Evolutionary conservation across 2,797 vertebrate genomes (phyloP).

Genomic region (Chromis chromis): DNA sequence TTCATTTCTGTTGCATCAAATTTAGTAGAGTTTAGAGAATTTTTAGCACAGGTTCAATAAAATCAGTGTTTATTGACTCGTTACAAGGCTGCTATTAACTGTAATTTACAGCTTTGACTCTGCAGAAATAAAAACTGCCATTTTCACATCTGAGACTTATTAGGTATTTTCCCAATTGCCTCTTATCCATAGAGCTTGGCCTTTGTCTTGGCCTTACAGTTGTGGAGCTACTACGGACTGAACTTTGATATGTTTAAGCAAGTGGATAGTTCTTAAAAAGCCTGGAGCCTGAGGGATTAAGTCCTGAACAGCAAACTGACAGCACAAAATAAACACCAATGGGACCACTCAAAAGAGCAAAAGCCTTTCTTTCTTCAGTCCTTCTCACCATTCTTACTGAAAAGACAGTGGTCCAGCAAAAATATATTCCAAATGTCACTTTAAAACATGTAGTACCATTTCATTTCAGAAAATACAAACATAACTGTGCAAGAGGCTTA

Average conservation of each 20-base stretch:
- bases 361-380: neutral
- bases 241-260: constrained; percentile 1
- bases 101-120: neutral
- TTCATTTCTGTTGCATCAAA: neutral
- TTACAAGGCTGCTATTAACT: neutral
- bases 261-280: constrained; percentile 1
- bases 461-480: constrained; percentile 34
- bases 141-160: neutral
- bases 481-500: constrained; percentile 20
- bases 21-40: neutral
- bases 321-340: neutral
- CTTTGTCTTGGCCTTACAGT: neutral
- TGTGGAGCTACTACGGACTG: neutral
- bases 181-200: constrained; percentile 1
- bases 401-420: constrained; percentile 1
- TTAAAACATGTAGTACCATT: constrained; percentile 40
- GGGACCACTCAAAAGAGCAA: neutral
- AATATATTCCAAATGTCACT: constrained; percentile 32
- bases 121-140: neutral
- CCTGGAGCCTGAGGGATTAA: neutral
- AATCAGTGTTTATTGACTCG: neutral
- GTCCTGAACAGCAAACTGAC: neutral
- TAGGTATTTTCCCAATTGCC: neutral
- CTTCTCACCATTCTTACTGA: neutral
- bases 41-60: neutral